These are phyloP conservation scores for Vanessa cardui DNA, from an alignment of 2,888 invertebrate genomes.

Conservation along the genomic window DNA sequence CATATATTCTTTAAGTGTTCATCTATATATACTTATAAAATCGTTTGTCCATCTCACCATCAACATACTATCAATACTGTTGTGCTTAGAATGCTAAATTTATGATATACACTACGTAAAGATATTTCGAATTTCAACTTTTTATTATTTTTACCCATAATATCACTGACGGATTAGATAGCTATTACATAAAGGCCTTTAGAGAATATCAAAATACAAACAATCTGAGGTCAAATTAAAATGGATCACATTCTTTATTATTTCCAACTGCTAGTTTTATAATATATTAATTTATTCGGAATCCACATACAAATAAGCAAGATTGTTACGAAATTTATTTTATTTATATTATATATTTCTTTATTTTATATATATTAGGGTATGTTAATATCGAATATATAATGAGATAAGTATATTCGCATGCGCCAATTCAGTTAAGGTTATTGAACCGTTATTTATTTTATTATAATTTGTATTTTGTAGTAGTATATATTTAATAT, in stretches of 20 bases:
- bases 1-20: too few relatives aligned
- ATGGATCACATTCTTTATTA: neutral
- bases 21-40: too few relatives aligned
- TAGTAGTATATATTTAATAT: too few relatives aligned
- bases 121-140: too few relatives aligned
- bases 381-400: conserved; percentile 15
- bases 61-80: too few relatives aligned
- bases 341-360: too few relatives aligned
- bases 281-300: conserved; percentile 37
- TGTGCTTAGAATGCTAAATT: too few relatives aligned
- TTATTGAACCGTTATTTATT: neutral
- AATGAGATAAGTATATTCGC: conserved; percentile 6
- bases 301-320: conserved; percentile 5
- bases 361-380: conserved; percentile 7
- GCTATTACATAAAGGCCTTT: neutral
- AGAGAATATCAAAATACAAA: neutral
- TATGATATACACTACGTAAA: too few relatives aligned
- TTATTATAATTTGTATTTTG: too few relatives aligned
- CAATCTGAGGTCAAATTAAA: neutral
- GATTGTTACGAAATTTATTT: conserved; percentile 6
- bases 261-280: conserved; percentile 25
- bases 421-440: conserved; percentile 5
- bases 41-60: too few relatives aligned
- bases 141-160: too few relatives aligned
- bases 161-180: too few relatives aligned